phyloP scores from a whole-genome alignment of 1,140 invertebrate genomes.

The Antheraea mylitta region DNA sequence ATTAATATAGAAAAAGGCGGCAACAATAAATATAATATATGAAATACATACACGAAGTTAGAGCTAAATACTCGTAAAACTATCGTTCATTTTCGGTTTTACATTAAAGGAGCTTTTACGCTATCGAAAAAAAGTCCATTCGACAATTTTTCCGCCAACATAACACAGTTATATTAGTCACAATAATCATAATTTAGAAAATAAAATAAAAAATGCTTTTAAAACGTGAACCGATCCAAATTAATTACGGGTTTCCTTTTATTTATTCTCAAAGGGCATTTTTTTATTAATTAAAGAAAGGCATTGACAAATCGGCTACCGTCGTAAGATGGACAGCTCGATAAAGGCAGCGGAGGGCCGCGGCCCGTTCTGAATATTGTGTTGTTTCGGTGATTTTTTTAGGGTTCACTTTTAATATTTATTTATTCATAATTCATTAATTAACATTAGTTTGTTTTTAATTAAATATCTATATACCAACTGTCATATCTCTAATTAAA shows the following conservation, averaged over 20 bases:
- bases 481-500: too few relatives aligned
- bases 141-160: not conserved
- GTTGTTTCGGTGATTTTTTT: conserved; percentile 31
- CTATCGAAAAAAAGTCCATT: too few relatives aligned
- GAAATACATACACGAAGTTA: too few relatives aligned
- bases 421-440: conserved; percentile 1
- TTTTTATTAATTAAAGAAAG: conserved; percentile 72
- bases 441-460: too few relatives aligned
- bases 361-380: conserved; percentile 43
- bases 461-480: too few relatives aligned
- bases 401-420: conserved; percentile 14
- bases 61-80: too few relatives aligned
- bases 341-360: conserved; percentile 36
- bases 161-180: conserved; percentile 17
- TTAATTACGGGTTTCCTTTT: conserved; percentile 60
- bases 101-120: too few relatives aligned
- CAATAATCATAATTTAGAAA: conserved; percentile 67
- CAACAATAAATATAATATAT: too few relatives aligned
- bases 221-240: conserved; percentile 29
- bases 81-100: too few relatives aligned
- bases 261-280: conserved; percentile 29
- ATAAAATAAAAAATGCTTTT: conserved; percentile 14
- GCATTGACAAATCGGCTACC: conserved; percentile 74
- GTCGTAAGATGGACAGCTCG: conserved; percentile 56
- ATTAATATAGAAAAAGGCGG: too few relatives aligned